Conservation (phyloP, 2,797 vertebrate species). For the Gallinago solitaria region DNA sequence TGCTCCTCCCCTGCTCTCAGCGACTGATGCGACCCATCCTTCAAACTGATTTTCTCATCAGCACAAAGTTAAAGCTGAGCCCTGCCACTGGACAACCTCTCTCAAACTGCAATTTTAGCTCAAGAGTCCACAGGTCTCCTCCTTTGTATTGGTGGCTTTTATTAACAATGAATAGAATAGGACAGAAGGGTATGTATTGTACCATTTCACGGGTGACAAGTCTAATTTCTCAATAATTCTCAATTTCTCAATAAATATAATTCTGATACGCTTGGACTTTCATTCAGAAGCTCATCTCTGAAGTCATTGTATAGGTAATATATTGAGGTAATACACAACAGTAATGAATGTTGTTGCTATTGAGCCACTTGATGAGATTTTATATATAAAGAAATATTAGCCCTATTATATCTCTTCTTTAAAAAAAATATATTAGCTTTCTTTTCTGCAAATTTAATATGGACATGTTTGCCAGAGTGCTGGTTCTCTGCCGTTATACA, state of each 20-base stretch:
- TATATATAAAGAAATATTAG: neutral
- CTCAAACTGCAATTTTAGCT: neutral
- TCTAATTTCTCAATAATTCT: neutral
- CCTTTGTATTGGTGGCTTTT: neutral
- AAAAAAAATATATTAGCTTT: neutral
- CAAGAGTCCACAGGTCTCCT: neutral
- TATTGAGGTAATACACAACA: neutral
- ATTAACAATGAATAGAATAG: neutral
- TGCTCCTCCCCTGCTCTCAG: neutral
- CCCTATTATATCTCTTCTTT: fast-evolving
- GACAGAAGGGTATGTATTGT: neutral
- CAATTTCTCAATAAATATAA: neutral
- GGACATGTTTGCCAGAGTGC: neutral
- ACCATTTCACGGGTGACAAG: neutral
- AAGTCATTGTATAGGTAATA: neutral
- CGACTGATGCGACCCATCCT: fast-evolving
- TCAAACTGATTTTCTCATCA: neutral
- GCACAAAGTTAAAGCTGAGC: neutral
- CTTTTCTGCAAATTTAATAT: neutral
- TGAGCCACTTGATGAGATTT: neutral
- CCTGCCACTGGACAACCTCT: fast-evolving
- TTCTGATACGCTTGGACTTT: neutral
- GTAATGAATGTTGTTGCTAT: neutral
- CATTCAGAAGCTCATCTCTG: neutral
- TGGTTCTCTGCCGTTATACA: neutral